Evolutionary conservation across 2,113 vertebrate species (phyloP).

Genomic region (Lophura nycthemera): DNA sequence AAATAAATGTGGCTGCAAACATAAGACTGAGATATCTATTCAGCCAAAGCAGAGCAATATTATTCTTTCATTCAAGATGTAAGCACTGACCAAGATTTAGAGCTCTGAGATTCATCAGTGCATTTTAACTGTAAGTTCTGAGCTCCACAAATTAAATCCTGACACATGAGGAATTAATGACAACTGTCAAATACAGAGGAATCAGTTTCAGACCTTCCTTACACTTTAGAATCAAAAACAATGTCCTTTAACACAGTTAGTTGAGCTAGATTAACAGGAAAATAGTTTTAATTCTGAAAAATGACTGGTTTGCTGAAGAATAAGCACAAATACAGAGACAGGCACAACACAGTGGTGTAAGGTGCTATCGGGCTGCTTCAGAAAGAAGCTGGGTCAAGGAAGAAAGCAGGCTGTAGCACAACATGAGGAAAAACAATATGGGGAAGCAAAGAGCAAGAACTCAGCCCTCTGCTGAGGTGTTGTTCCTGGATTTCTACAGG

Average conservation of each 20-base stretch:
- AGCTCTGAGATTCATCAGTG: background rate
- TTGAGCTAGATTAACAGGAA: background rate
- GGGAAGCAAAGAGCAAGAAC: background rate
- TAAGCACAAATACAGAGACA: background rate
- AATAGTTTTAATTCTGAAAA: background rate
- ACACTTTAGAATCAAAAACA: background rate
- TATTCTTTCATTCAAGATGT: background rate
- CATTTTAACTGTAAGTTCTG: background rate
- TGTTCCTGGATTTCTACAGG: background rate
- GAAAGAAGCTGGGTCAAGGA: background rate
- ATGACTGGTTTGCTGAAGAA: background rate
- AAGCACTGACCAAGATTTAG: background rate
- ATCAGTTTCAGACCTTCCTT: background rate
- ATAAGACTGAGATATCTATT: background rate
- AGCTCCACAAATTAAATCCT: background rate
- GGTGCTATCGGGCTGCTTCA: background rate
- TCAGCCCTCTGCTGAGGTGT: background rate
- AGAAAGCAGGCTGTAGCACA: background rate
- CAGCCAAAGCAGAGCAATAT: background rate
- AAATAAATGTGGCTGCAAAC: background rate
- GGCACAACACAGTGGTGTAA: accelerated
- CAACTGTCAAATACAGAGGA: background rate
- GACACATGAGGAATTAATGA: background rate
- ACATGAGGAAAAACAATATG: background rate
- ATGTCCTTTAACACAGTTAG: background rate